Evolutionary conservation across 1,140 invertebrate species (phyloP), one percentile per base, ranked within the genome.

Genomic region (Drosophila melanogaster): DNA sequence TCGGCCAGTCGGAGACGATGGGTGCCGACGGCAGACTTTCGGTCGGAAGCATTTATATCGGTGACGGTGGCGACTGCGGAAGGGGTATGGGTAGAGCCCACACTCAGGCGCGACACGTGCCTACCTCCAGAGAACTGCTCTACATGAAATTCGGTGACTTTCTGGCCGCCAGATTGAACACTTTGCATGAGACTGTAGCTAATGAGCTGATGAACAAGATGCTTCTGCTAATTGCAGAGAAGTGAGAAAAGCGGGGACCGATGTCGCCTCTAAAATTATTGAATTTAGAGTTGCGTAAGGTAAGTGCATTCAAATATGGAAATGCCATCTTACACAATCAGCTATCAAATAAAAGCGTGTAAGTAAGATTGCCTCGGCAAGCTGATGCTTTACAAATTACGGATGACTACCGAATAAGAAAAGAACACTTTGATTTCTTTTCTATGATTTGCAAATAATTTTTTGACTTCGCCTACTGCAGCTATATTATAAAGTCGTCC

Each of bases 181-280:
- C 90, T 10, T 69, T 92, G 35, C 74, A 86, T 24, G 90, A 92
- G 51, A 74, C 74, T 14, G 77, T 80, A n/a, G 90, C 90, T 51
- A 92, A 91, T 41, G 90, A 92, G 50, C 56, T 92, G 30, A 92
- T 92, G 87, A 91, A 92, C 50, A 90, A 86, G 22, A 91, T 92
- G 26, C 51, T 92, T 8, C 38, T 92, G 57, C 53, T 92, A 10
- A 90, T 92, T 11, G 90, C 90, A 0, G 87, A 92, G 37, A 92
- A 92, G 51, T 90, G 51, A 76, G 37, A 8, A 41, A 24, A 46
- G 0, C 3, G 40, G 24, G 35, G 5, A 40, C n/a, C n/a, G 30
- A 37, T 12, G 40, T 4, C 14, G 14, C 1, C 43, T 40, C 24
- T 22, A 26, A 43, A 55, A 19, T 53, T 38, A 67, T 60, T 8